A percentile compares a stretch with the other conserved stretches of the same genome.
These are phyloP conservation scores for Podarcis raffonei DNA, from an alignment of 2,113 vertebrate species.

Conservation along the genomic window DNA sequence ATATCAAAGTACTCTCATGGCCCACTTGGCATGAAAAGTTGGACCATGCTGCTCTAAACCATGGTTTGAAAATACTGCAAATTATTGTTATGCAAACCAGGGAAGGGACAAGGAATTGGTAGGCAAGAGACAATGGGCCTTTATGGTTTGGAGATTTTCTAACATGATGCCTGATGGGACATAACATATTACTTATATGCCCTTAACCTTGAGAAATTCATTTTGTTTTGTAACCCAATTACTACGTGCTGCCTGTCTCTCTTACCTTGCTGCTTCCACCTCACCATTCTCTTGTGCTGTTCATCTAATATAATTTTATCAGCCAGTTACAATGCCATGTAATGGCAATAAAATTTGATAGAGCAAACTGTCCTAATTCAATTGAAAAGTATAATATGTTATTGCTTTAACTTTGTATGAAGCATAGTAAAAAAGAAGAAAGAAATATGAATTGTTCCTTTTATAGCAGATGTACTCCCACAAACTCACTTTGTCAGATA, in stretches of 20 bases:
- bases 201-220: background rate
- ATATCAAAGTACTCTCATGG: too few species aligned
- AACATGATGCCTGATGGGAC: background rate
- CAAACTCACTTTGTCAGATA: background rate
- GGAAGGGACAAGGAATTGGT: background rate
- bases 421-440: background rate
- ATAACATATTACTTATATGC: background rate
- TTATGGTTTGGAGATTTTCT: background rate
- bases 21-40: too few species aligned
- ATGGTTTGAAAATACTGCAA: background rate
- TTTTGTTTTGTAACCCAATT: background rate
- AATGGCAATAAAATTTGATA: background rate
- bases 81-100: background rate
- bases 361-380: background rate
- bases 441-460: background rate
- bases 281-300: background rate
- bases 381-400: background rate
- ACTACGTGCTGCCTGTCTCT: too few species aligned
- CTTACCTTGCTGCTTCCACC: background rate
- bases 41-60: too few species aligned
- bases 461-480: background rate
- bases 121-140: too few species aligned
- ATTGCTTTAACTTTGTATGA: background rate
- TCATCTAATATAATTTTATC: background rate
- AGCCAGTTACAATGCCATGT: background rate